Conservation (phyloP, 37 sponge, comb jelly and placozoan genomes). For the Sycon ciliatum region DNA sequence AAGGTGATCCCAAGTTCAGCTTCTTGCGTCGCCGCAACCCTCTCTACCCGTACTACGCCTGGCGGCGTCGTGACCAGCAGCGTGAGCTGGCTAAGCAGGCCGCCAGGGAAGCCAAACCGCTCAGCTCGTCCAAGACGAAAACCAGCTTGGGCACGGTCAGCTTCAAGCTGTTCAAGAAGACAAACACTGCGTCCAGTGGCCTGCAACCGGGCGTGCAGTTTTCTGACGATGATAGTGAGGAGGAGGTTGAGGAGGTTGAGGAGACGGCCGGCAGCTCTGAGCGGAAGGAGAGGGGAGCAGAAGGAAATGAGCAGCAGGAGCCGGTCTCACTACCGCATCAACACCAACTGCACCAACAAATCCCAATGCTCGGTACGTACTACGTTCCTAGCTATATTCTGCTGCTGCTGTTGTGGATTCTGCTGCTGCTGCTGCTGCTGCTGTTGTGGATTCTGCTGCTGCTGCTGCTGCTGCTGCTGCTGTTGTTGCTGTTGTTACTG, state of each 20-base stretch:
- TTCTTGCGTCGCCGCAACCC: slow-evolving; percentile 70
- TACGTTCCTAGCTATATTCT: no score
- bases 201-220: neutral
- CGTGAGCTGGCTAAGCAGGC: neutral
- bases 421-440: no score
- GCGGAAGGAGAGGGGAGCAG: neutral
- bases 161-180: slow-evolving; percentile 41
- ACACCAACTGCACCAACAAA: no score
- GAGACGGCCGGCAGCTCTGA: neutral
- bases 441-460: no score
- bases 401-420: no score
- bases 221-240: slow-evolving; percentile 26
- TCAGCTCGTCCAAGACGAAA: slow-evolving; percentile 43
- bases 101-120: neutral
- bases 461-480: no score
- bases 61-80: neutral
- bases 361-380: no score
- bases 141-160: slow-evolving; percentile 44
- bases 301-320: neutral
- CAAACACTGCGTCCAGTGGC: neutral
- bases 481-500: no score
- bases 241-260: slow-evolving; percentile 13
- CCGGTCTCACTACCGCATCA: neutral
- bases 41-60: slow-evolving; percentile 59
- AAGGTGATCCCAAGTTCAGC: slow-evolving; percentile 55